phyloP scores from a whole-genome alignment of 2,797 vertebrate genomes.

The Anguilla pacifica region DNA sequence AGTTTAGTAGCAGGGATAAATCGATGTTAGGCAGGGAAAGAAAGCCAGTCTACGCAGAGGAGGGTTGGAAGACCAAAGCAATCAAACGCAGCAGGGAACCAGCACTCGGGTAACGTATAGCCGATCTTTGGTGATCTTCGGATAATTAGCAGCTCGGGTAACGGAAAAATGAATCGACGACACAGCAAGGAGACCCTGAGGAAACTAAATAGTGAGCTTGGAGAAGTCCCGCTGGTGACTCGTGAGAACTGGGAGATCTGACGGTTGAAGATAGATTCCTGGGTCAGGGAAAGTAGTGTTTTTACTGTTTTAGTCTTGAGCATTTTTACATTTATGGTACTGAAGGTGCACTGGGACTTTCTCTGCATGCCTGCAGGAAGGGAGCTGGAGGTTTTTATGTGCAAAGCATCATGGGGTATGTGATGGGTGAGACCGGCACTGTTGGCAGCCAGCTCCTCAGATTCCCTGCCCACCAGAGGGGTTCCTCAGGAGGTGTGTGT shows the following conservation, averaged over 20 bases:
- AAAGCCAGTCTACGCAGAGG: neutral
- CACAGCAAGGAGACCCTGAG: neutral
- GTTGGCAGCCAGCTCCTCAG: neutral
- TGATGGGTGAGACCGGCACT: neutral
- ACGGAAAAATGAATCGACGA: neutral
- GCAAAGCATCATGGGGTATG: neutral
- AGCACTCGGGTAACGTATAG: neutral
- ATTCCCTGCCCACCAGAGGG: neutral
- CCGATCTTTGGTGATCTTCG: neutral
- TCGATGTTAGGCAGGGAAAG: neutral
- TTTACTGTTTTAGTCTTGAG: neutral
- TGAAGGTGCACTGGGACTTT: neutral
- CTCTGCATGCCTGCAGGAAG: neutral
- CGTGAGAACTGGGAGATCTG: neutral
- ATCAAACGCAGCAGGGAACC: neutral
- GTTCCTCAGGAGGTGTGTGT: neutral
- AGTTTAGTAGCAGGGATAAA: neutral
- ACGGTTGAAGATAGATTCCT: neutral
- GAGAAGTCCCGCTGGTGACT: neutral
- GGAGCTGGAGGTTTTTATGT: neutral
- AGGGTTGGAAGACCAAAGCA: neutral
- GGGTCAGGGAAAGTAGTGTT: neutral
- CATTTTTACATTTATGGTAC: neutral
- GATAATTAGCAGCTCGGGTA: neutral
- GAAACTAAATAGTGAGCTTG: neutral